Base-by-base conservation (phyloP, 1,140 invertebrate genomes). In the Cydia splendana region DNA sequence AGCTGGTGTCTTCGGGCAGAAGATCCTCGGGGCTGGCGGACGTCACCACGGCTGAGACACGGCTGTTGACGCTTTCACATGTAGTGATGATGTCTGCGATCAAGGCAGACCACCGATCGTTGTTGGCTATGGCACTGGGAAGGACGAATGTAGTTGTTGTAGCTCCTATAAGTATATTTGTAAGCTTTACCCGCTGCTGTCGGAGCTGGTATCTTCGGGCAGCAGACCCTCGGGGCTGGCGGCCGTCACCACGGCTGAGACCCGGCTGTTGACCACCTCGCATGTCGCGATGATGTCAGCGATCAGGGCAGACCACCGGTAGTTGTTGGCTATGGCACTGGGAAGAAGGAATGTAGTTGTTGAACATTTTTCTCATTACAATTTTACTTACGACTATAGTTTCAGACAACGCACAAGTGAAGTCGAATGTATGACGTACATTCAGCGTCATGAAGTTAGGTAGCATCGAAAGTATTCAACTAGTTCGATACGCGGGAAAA, bases 11-110 rank as follows among this genome's bases (percentile, higher is more conserved):
- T 93, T 96, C 95, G 12, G 98, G 98, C 77, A 99, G 89, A 88
- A 97, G 96, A 1, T 98, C 98, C 93, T 99, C 98, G 0, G 98
- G 98, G 18, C 98, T 98, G 1, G 96, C 96, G 92, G 96, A 97
- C 86, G 96, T 97, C 2, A 99, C 97, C 76, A 99, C 95, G 62
- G 95, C 95, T 75, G 95, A 94, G 3, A 97, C 96, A 48, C 95
- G 93, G 1, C 92, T 84, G 74, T 94, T 95, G 62, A 97, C 93
- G 12, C 91, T 86, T 76, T 96, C 94, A 81, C 96, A 97, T 0
- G 95, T 80, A 0, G 80, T 18, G 28, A 98, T 94, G 4, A 97
- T 79, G 53, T 95, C 83, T 1, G 84, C 73, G 18, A 97, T 88
- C 24, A 96, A 84, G 0, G 81, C 62, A 75, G 86, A 86, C 96